Evolutionary conservation across 2,113 vertebrate genomes (phyloP).

Genomic region (Dendropsophus ebraccatus): DNA sequence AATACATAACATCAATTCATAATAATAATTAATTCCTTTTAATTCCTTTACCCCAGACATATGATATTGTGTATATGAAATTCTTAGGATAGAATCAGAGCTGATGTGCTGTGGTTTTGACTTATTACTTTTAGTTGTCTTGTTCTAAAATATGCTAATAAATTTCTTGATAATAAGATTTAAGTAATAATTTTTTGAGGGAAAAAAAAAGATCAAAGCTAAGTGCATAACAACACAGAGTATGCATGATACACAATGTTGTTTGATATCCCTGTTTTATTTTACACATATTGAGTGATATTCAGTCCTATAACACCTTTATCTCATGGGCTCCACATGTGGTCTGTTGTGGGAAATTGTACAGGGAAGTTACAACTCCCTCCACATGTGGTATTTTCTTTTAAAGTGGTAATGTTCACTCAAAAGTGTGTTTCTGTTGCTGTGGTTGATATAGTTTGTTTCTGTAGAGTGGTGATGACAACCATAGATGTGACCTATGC

Average conservation of each 20-base stretch:
- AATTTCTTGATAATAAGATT: background rate
- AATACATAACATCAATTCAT: no score
- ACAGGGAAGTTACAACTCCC: background rate
- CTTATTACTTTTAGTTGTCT: no score
- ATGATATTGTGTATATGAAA: no score
- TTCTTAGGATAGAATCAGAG: no score
- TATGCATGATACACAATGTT: background rate
- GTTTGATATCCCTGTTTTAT: background rate
- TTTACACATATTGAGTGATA: background rate
- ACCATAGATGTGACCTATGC: slow-evolving; percentile 1
- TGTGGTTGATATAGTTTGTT: background rate
- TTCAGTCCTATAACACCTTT: background rate
- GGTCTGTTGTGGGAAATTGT: background rate
- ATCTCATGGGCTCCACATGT: background rate
- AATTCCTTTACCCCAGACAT: no score
- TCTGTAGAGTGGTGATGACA: background rate
- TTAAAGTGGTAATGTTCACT: background rate
- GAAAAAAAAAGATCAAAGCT: background rate
- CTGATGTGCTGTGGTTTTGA: no score
- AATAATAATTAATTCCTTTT: no score
- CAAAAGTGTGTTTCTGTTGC: background rate
- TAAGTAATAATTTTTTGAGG: background rate
- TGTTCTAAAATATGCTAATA: background rate
- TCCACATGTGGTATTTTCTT: background rate
- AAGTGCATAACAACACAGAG: background rate